These are phyloP conservation scores for Drosophila monieri DNA, from an alignment of 2,888 invertebrate genomes.

Conservation along the genomic window DNA sequence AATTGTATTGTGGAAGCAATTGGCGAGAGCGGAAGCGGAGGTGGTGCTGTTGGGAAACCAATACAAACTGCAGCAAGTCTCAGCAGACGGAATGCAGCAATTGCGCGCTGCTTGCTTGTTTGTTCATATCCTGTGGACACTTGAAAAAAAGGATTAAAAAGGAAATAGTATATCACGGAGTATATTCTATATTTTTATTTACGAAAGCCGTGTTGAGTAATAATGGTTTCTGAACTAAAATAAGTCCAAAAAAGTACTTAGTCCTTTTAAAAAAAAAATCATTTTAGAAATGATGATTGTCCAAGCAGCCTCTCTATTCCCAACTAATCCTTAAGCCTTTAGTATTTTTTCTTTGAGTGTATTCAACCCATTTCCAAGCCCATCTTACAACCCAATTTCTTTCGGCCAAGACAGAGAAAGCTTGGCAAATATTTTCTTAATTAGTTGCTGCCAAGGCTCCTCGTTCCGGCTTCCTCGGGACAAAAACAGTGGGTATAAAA, in stretches of 20 bases:
- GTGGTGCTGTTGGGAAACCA: constrained; percentile 16
- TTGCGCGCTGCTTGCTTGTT: constrained; percentile 55
- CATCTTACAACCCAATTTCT: constrained; percentile 18
- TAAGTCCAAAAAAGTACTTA: too few species aligned
- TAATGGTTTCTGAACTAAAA: too few species aligned
- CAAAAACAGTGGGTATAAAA: background rate
- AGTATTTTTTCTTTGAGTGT: background rate
- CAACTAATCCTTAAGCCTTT: too few species aligned
- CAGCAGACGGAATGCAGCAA: constrained; percentile 56
- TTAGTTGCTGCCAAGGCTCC: constrained; percentile 64
- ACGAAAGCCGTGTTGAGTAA: too few species aligned
- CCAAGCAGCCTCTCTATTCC: too few species aligned
- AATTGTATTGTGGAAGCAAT: constrained; percentile 50
- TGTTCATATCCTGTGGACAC: constrained; percentile 24
- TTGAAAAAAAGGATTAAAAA: constrained; percentile 5
- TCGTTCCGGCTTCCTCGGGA: constrained; percentile 10
- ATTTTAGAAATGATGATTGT: too few species aligned
- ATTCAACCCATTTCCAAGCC: constrained; percentile 3
- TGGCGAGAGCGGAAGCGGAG: background rate
- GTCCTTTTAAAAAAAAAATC: too few species aligned
- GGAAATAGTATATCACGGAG: background rate
- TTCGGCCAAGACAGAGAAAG: constrained; percentile 38
- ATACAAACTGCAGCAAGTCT: constrained; percentile 55
- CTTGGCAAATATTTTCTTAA: constrained; percentile 76
- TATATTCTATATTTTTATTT: too few species aligned